phyloP scores from a whole-genome alignment of 2,113 vertebrate species.

The Xiphorhynchus elegans region DNA sequence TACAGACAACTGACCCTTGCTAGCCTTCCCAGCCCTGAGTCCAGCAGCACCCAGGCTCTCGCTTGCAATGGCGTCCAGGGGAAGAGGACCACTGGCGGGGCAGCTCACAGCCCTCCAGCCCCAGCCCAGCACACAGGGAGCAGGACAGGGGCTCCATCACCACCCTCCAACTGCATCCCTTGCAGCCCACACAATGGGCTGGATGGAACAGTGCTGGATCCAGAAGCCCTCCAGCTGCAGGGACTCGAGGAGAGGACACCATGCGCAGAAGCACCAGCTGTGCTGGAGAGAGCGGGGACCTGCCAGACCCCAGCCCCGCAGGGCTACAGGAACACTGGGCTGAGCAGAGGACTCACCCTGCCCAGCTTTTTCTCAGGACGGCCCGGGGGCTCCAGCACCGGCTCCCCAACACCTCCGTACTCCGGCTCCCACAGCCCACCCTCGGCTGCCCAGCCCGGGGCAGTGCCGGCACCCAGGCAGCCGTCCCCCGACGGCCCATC shows the following conservation, averaged over 20 bases:
- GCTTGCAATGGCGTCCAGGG: accelerated
- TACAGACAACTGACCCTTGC: accelerated
- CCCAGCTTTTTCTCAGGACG: accelerated
- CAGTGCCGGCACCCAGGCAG: neutral
- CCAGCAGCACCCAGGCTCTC: neutral
- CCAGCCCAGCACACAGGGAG: accelerated
- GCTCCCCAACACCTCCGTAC: accelerated
- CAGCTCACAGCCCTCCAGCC: neutral
- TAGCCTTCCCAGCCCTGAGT: neutral
- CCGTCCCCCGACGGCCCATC: neutral
- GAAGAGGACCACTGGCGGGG: neutral
- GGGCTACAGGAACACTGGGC: accelerated
- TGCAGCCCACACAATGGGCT: neutral
- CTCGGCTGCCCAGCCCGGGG: neutral
- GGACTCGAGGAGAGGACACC: neutral
- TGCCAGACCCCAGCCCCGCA: accelerated
- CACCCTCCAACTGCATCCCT: accelerated
- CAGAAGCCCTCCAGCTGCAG: neutral
- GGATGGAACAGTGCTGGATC: accelerated
- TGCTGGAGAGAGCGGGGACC: accelerated
- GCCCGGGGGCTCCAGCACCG: accelerated
- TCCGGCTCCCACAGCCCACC: neutral
- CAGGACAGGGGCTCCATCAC: neutral
- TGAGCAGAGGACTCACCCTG: neutral
- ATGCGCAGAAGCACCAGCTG: accelerated